A percentile compares a stretch with the other conserved stretches of the same genome.
phyloP scores from a whole-genome alignment of 2,888 invertebrate genomes.

The Pyrocoelia pectoralis region DNA sequence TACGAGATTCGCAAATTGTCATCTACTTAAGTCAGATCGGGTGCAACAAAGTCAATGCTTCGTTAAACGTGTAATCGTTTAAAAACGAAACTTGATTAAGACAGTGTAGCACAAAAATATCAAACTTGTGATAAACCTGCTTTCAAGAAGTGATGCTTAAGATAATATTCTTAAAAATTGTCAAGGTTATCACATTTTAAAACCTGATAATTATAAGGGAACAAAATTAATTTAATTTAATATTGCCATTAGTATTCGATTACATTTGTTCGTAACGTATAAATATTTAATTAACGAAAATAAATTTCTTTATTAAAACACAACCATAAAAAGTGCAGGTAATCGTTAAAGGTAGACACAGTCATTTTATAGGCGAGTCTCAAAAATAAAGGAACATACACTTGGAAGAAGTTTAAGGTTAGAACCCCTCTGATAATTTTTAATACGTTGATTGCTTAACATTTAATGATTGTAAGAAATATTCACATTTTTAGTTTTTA shows the following conservation, averaged over 20 bases:
- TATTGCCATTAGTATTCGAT: conserved; percentile 50
- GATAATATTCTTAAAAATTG: conserved; percentile 53
- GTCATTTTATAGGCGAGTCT: conserved; percentile 43
- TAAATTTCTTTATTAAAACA: conserved; percentile 48
- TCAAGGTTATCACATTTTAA: conserved; percentile 54
- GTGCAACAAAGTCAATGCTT: conserved; percentile 27
- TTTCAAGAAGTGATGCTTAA: conserved; percentile 37
- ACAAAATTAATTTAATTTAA: conserved; percentile 44
- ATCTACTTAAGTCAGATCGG: conserved; percentile 28
- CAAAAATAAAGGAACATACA: conserved; percentile 48
- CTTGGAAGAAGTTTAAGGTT: conserved; percentile 47
- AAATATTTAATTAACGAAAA: conserved; percentile 42
- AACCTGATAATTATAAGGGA: conserved; percentile 41
- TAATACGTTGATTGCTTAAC: conserved; percentile 35
- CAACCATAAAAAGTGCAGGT: conserved; percentile 52
- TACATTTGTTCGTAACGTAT: conserved; percentile 35
- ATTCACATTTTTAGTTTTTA: conserved; percentile 33
- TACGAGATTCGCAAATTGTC: conserved; percentile 30
- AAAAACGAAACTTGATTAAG: conserved; percentile 40
- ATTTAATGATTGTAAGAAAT: conserved; percentile 40
- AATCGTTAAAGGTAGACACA: conserved; percentile 43
- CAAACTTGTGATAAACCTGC: conserved; percentile 44
- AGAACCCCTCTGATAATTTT: conserved; percentile 33
- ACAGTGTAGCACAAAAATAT: conserved; percentile 42
- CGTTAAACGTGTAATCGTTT: conserved; percentile 15